Evolutionary conservation across 2,888 invertebrate species (phyloP).

Genomic region (Hydraecia micacea): DNA sequence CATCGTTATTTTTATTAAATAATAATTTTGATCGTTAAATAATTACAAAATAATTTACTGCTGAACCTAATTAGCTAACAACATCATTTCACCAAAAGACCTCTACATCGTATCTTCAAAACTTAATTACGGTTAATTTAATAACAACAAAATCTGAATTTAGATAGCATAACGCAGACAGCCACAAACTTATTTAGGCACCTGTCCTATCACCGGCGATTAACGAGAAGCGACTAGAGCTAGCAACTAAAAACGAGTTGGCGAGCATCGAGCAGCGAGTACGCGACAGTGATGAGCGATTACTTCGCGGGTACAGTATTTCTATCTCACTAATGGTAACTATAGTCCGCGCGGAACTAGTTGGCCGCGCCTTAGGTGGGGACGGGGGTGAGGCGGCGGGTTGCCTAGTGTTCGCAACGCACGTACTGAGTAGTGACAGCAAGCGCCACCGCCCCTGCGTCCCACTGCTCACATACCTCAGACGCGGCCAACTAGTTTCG

Average conservation of each 20-base stretch:
- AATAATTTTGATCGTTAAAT: background rate
- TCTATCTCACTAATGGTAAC: too few relatives aligned
- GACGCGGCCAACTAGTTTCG: too few relatives aligned
- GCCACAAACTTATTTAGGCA: background rate
- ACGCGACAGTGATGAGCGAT: background rate
- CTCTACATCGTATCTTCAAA: background rate
- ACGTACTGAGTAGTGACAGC: too few relatives aligned
- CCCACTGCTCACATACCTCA: too few relatives aligned
- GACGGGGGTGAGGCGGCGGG: too few relatives aligned
- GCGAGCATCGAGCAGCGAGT: background rate
- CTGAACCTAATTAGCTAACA: background rate
- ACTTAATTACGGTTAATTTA: conserved; percentile 23
- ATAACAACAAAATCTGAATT: conserved; percentile 23
- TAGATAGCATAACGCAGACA: conserved; percentile 23
- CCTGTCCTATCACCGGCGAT: too few relatives aligned
- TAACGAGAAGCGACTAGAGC: background rate
- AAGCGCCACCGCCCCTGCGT: too few relatives aligned
- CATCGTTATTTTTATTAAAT: background rate
- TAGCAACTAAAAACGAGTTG: too few relatives aligned
- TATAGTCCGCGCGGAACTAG: too few relatives aligned
- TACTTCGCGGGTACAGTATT: too few relatives aligned
- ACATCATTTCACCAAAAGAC: conserved; percentile 4
- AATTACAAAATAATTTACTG: background rate
- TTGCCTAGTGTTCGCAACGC: too few relatives aligned
- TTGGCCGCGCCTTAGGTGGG: too few relatives aligned